These are phyloP conservation scores for Anthophora plumipes DNA, from an alignment of 2,888 invertebrate genomes.

Conservation along the genomic window DNA sequence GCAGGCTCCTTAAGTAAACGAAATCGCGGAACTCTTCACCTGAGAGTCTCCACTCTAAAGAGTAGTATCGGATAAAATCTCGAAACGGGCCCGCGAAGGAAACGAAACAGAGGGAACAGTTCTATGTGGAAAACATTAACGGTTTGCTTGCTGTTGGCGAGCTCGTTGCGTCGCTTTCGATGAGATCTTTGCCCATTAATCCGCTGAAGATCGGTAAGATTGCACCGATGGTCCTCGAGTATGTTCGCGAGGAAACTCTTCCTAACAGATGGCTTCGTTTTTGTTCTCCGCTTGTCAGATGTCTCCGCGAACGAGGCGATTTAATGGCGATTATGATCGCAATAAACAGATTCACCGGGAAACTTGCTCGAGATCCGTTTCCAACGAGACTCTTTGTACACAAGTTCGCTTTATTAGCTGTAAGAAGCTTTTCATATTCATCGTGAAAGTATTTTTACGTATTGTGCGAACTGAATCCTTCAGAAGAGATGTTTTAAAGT, in stretches of 20 bases:
- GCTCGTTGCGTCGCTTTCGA: conserved; percentile 4
- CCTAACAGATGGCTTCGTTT: neutral
- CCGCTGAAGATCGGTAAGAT: conserved; percentile 8
- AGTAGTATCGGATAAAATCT: conserved; percentile 27
- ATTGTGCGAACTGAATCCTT: no score
- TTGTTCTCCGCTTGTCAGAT: no score
- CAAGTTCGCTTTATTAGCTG: no score
- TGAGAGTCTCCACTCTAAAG: conserved; percentile 7
- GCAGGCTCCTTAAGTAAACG: conserved; percentile 26
- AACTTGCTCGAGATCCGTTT: neutral
- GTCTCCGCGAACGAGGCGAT: no score
- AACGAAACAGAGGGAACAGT: conserved; percentile 1
- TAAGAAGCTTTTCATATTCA: no score
- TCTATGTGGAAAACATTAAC: conserved; percentile 22
- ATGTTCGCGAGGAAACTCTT: neutral
- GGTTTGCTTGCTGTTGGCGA: conserved; percentile 13
- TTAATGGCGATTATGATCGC: neutral
- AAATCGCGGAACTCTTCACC: conserved; percentile 12
- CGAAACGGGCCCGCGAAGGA: neutral
- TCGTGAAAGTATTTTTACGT: no score
- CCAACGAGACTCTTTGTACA: no score
- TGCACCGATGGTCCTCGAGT: neutral
- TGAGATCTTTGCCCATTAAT: conserved; percentile 31
- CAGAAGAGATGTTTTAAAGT: no score
- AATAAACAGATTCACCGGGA: neutral